Percentiles rank a stretch among this genome's conserved stretches.
These are phyloP conservation scores for Lemur catta DNA, from an alignment of 2,797 vertebrate species.

Conservation along the genomic window DNA sequence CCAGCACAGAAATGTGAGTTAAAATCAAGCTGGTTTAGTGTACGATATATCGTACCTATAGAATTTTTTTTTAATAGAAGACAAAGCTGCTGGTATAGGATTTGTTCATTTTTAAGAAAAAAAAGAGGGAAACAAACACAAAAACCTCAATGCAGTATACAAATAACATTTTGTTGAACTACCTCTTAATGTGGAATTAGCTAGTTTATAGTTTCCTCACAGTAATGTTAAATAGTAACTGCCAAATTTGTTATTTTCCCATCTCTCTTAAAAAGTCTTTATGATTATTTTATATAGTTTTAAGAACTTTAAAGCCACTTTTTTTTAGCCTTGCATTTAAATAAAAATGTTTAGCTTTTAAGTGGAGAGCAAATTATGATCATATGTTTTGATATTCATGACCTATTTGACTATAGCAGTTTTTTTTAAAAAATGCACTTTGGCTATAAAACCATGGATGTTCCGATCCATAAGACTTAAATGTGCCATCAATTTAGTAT, in stretches of 20 bases:
- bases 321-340: constrained; percentile 77
- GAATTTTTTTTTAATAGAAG: constrained; percentile 76
- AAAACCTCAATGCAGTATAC: constrained; percentile 63
- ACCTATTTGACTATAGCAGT: constrained; percentile 65
- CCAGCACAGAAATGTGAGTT: constrained; percentile 59
- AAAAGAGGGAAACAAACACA: constrained; percentile 57
- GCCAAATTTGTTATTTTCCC: constrained; percentile 81
- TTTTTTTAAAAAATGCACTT: constrained; percentile 77
- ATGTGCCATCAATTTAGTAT: constrained; percentile 70
- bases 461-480: constrained; percentile 73
- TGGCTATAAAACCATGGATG: constrained; percentile 69
- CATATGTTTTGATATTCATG: constrained; percentile 74
- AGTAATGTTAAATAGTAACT: constrained; percentile 72
- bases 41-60: constrained; percentile 31
- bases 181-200: constrained; percentile 84
- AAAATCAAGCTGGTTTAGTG: constrained; percentile 67
- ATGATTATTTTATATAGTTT: constrained; percentile 76
- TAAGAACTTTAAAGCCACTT: constrained; percentile 64
- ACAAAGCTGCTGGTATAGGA: constrained; percentile 82
- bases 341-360: constrained; percentile 72
- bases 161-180: constrained; percentile 84
- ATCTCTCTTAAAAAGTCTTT: constrained; percentile 76
- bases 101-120: constrained; percentile 82
- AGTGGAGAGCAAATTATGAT: constrained; percentile 77
- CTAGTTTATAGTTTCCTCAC: constrained; percentile 76